Conservation (phyloP, 2,113 vertebrate species). For the Bos javanicus region DNA sequence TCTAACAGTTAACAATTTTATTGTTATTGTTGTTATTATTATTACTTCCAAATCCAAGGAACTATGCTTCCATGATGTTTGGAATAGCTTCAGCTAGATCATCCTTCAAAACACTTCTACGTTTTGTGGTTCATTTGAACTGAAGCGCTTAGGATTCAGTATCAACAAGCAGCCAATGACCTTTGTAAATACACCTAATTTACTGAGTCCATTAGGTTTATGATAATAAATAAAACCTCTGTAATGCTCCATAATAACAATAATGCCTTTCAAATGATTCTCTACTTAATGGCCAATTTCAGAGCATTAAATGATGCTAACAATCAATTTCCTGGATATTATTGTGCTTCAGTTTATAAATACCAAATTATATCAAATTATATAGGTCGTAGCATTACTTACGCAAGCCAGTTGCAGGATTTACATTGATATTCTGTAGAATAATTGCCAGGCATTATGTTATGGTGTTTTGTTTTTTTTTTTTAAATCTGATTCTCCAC, state of each 20-base stretch:
- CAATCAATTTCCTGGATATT: slow-evolving; percentile 79
- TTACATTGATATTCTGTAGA: slow-evolving; percentile 23
- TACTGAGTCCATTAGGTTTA: slow-evolving; percentile 70
- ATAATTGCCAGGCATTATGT: slow-evolving; percentile 31
- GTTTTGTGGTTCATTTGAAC: slow-evolving; percentile 53
- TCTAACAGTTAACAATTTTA: background rate
- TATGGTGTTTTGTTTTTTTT: background rate
- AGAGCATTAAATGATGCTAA: slow-evolving; percentile 76
- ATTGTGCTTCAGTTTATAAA: slow-evolving; percentile 73
- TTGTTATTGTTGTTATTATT: background rate
- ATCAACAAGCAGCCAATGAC: slow-evolving; percentile 61
- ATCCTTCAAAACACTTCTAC: background rate
- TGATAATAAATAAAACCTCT: slow-evolving; percentile 79
- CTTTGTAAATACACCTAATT: slow-evolving; percentile 75
- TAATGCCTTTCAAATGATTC: slow-evolving; percentile 75
- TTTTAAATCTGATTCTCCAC: background rate
- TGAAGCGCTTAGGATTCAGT: slow-evolving; percentile 57
- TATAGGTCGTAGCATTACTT: slow-evolving; percentile 73
- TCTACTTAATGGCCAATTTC: slow-evolving; percentile 76
- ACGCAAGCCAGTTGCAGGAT: slow-evolving; percentile 55
- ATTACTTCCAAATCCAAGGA: background rate
- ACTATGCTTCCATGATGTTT: background rate
- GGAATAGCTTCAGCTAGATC: background rate
- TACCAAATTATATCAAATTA: slow-evolving; percentile 79
- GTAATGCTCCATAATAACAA: slow-evolving; percentile 74